Evolutionary conservation across 2,888 invertebrate genomes (phyloP).

Genomic region (Tiliacea aurago): DNA sequence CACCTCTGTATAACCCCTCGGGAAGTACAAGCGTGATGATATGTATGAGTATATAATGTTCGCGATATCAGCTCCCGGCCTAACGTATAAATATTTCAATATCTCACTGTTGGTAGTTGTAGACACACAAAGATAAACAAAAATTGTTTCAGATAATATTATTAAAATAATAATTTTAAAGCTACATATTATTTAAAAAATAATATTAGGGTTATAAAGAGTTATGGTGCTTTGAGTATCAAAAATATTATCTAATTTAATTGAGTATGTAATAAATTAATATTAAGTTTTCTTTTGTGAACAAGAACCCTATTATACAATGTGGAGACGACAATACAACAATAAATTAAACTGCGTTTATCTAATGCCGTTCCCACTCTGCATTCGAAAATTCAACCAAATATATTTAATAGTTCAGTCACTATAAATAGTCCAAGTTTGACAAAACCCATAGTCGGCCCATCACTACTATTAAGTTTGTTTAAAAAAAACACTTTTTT

Average conservation of each 20-base stretch:
- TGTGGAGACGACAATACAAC: no score
- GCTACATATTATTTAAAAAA: conserved; percentile 44
- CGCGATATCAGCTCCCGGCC: conserved; percentile 50
- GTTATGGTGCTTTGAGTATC: conserved; percentile 66
- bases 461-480: no score
- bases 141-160: conserved; percentile 44
- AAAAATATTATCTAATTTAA: conserved; percentile 38
- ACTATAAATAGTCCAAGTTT: no score
- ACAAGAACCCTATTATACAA: not conserved
- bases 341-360: no score
- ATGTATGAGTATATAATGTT: conserved; percentile 6
- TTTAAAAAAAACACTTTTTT: no score
- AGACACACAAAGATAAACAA: conserved; percentile 48
- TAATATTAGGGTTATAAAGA: conserved; percentile 52
- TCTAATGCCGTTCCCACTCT: no score
- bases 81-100: conserved; percentile 56
- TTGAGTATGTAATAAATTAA: conserved; percentile 15
- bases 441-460: no score
- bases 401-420: no score
- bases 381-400: no score
- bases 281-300: conserved; percentile 3
- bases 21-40: no score
- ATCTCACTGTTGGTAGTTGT: conserved; percentile 62
- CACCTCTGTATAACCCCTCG: no score
- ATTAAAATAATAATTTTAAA: conserved; percentile 23